Conservation (phyloP, 2,113 vertebrate species). For the Atrichornis clamosus region DNA sequence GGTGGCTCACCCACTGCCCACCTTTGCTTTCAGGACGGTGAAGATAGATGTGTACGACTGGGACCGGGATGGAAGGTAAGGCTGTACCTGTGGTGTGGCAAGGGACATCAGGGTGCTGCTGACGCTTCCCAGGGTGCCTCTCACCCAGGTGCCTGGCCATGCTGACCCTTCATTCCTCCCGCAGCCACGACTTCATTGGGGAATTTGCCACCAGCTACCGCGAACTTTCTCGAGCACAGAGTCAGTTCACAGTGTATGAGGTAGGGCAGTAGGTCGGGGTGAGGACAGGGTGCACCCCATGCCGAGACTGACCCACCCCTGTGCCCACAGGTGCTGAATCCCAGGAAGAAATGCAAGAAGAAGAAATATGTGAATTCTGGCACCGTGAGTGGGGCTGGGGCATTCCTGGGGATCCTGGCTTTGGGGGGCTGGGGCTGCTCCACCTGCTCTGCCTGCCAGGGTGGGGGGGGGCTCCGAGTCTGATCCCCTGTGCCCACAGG, state of each 20-base stretch:
- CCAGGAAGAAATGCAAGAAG: conserved; percentile 97
- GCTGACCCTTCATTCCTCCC: background rate
- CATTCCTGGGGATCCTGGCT: background rate
- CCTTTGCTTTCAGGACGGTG: conserved; percentile 82
- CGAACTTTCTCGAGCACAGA: conserved; percentile 94
- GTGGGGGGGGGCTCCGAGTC: rapidly evolving
- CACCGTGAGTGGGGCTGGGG: conserved; percentile 81
- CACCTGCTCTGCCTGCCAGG: background rate
- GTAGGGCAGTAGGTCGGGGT: conserved; percentile 39
- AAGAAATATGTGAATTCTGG: conserved; percentile 98
- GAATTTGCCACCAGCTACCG: conserved; percentile 99
- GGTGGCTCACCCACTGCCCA: background rate
- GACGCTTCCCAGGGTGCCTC: background rate
- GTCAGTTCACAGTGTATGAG: conserved; percentile 93
- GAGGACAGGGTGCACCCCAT: background rate
- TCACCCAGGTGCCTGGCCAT: rapidly evolving
- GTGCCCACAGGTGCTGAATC: conserved; percentile 87
- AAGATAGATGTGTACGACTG: conserved; percentile 97
- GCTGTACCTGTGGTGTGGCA: rapidly evolving
- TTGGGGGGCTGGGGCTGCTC: background rate
- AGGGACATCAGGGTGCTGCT: background rate
- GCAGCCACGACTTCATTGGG: conserved; percentile 95
- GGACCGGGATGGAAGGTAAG: conserved; percentile 96
- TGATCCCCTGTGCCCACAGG: conserved; percentile 67
- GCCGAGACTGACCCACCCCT: background rate